Base-by-base conservation (phyloP, 2,797 vertebrate species). In the Enteromius anoplus region DNA sequence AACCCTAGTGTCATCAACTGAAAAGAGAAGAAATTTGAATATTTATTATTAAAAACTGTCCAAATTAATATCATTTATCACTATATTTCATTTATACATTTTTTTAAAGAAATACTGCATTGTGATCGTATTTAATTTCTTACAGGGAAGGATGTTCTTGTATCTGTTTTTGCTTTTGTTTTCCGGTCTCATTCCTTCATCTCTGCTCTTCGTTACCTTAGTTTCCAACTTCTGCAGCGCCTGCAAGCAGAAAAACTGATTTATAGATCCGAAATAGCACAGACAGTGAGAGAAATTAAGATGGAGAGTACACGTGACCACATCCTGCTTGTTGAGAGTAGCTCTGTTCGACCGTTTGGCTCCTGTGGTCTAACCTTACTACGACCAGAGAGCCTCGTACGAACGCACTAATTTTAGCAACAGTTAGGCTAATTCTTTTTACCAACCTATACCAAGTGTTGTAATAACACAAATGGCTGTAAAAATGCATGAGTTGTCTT, bases 121-220 rank as follows among this genome's bases (percentile, higher is more conserved):
- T 34, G 40, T 62, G 53, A 47, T 45, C 1, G 8, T 12, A 60
- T 45, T 32, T 0, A 40, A 45, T 40, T 34, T 26, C 97, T 97
- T 87, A 99, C 98, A 99, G 4, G 98, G 98, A 79, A 99, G 95
- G 86, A 99, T 99, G 91, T 99, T 99, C 93, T 99, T 99, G 90
- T 99, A 99, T 90, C 98, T 93, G 91, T 99, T 99, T 91, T 99
- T 99, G 96, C 96, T 95, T 91, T 98, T 99, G 89, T 99, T 99
- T 88, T 99, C 98, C 3, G 96, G 97, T 84, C 97, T 94, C 93
- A 98, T 97, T 3, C 98, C 98, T 86, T 99, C 98, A 23, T 96
- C 95, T 78, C 98, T 92, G 89, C 97, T 96, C 88, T 97, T 96
- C 83, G 96, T 95, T 87, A 97, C 92, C 90, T 98, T 99, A 1